Evolutionary conservation across 2,113 vertebrate species (phyloP).

Genomic region (Australoheros scitulus): DNA sequence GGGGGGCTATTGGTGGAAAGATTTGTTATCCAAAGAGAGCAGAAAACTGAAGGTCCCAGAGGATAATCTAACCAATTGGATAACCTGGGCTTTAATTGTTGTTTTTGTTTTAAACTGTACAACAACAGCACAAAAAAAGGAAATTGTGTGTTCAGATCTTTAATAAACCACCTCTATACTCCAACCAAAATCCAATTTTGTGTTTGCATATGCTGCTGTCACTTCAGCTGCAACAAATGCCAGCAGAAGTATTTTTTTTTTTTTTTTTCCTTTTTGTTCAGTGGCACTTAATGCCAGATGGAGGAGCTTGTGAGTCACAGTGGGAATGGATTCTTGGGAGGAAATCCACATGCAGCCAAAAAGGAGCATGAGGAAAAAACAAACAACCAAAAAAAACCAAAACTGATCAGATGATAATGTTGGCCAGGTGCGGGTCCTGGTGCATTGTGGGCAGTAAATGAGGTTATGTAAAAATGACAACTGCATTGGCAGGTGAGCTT

Average conservation of each 20-base stretch:
- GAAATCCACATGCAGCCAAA: slow-evolving; percentile 17
- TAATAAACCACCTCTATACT: neutral
- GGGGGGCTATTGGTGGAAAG: slow-evolving; percentile 25
- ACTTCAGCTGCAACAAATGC: slow-evolving; percentile 12
- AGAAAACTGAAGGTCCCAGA: slow-evolving; percentile 42
- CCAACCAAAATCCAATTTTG: slow-evolving; percentile 1
- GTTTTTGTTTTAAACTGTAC: neutral
- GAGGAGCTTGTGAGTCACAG: slow-evolving; percentile 6
- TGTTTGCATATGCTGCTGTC: slow-evolving; percentile 14
- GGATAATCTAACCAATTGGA: slow-evolving; percentile 25
- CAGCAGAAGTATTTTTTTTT: neutral
- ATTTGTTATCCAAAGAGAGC: slow-evolving; percentile 51
- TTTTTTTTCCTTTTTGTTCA: neutral
- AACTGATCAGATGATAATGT: slow-evolving; percentile 8
- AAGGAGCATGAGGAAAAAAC: neutral
- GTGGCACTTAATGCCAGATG: slow-evolving; percentile 10
- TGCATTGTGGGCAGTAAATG: neutral
- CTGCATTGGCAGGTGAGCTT: neutral
- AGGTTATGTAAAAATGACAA: neutral
- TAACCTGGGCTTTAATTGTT: slow-evolving; percentile 23
- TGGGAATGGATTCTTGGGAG: slow-evolving; percentile 12
- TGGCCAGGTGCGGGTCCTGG: neutral
- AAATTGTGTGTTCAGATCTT: neutral
- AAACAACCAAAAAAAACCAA: neutral
- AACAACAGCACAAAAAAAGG: neutral